Evolutionary conservation across 2,888 invertebrate species (phyloP), one percentile per base, ranked within the genome.

Genomic region (Seladonia tumulorum): DNA sequence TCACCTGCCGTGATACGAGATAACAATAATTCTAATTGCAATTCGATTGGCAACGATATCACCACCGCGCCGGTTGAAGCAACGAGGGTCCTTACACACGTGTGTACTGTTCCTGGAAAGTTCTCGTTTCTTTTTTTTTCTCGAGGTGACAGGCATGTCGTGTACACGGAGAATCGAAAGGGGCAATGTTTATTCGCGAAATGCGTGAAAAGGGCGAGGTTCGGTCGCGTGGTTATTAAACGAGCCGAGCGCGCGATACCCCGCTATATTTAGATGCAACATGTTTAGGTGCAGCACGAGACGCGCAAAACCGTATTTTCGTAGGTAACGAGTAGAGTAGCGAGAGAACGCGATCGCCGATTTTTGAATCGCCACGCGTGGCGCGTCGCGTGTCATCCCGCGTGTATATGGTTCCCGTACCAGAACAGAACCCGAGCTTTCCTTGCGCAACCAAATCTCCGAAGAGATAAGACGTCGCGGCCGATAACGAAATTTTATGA

Each of bases 391-490:
- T 42, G 42, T 42, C 42, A 42, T 8, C 3, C 22, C 53, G 53
- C 22, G 22, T 22, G 10, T 10, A 53, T 22, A 45, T 45, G 45
- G 53, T 22, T 22, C 22, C 14, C 25, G 60, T 60, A 25, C 14
- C 25, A 0, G 14, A 5, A 29, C 14, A 7, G 35, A 18, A 22
- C 22, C 7, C 22, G 8, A 53, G 1, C 22, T 8, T 66, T 16
- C 18, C 35, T 35, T 66, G 3, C 7, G 18, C 35, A 35, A 66
- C 29, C 8, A 89, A 91, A 92, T 90, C 91, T 91, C 89, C 90
- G 88, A 88, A 90, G 89, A 90, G 89, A 92, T 93, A 90, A 90
- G 88, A 92, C 90, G 78, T 81, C 85, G 78, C 80, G 86, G 35
- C 35, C 18, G 66, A 66, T 66, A 66, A 35, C 66, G 35, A 22